Evolutionary conservation across 2,113 vertebrate genomes (phyloP), one percentile per base, ranked within the genome.

Genomic region (Heliornis fulica): DNA sequence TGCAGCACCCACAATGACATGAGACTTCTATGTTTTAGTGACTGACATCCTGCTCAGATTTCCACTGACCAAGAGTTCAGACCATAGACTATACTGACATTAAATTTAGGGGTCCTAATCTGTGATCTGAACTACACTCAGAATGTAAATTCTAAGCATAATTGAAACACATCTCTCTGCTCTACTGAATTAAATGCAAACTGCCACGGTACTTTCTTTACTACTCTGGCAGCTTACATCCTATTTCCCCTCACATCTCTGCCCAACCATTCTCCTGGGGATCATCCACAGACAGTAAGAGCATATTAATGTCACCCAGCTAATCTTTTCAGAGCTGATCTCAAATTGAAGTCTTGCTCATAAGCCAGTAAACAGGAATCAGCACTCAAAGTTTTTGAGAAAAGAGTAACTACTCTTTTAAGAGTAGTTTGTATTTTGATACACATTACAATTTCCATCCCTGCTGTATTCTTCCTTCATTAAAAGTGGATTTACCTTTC

Each of bases 401-500:
- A 79, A 84, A 89, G 38, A n/a, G n/a, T n/a, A n/a, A n/a, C n/a
- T n/a, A n/a, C n/a, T n/a, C 66, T 70, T 63, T 81, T 9, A 66
- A 38, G 50, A 64, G 12, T 3, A 72, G 21, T 43, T 40, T 54
- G 13, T 21, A 40, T 77, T 94, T 48, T 75, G 22, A 83, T 19
- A 81, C 46, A 80, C 66, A 77, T 7, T 51, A 18, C 57, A 61
- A 2, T 54, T 94, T 56, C 57, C 11, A 59, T 25, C 65, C 31
- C 31, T 50, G 19, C 16, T 90, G 22, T 78, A 18, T 57, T 41
- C 34, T 60, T 77, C 70, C 72, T 28, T 16, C 26, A 66, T 29
- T 36, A 78, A 29, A 90, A 89, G 45, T 1, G 5, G 32, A 38
- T 93, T 96, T 93, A 98, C 98, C 97, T 97, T 96, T 87, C 90